Evolutionary conservation across 2,113 vertebrate genomes (phyloP).

Genomic region (Cryptomyrus ogoouensis): DNA sequence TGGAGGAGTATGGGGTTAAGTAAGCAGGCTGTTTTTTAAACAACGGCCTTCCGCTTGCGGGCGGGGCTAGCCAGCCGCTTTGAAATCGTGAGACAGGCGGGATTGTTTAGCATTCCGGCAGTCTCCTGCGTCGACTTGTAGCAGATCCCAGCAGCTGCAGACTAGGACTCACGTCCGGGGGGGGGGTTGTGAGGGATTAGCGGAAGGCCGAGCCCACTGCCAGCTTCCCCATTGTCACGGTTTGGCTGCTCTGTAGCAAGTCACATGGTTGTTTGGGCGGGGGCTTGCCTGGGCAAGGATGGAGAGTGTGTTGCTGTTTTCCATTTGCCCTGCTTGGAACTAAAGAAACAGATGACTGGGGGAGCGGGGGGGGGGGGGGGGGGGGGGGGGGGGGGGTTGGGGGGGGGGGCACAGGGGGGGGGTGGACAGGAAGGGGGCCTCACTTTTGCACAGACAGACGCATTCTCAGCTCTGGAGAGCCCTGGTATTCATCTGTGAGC

Average conservation of each 20-base stretch:
- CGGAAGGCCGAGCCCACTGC: constrained; percentile 53
- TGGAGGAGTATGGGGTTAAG: constrained; percentile 51
- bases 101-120: constrained; percentile 61
- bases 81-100: constrained; percentile 50
- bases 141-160: constrained; percentile 58
- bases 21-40: constrained; percentile 37
- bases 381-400: constrained; percentile 24
- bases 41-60: constrained; percentile 54
- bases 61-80: constrained; percentile 38
- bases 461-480: not conserved
- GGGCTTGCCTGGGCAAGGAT: constrained; percentile 20
- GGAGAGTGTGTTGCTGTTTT: constrained; percentile 56
- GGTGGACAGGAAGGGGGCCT: constrained; percentile 31
- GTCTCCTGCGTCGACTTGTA: constrained; percentile 68
- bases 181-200: constrained; percentile 52
- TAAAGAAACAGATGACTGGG: not conserved
- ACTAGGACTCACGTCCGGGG: constrained; percentile 58
- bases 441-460: not conserved
- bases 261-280: constrained; percentile 33
- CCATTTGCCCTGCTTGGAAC: constrained; percentile 50
- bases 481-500: not conserved
- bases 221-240: constrained; percentile 65
- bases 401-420: constrained; percentile 2
- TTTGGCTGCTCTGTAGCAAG: constrained; percentile 46
- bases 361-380: not conserved